Conservation (phyloP, 2,888 invertebrate species). For the Drosophila sordidula region DNA sequence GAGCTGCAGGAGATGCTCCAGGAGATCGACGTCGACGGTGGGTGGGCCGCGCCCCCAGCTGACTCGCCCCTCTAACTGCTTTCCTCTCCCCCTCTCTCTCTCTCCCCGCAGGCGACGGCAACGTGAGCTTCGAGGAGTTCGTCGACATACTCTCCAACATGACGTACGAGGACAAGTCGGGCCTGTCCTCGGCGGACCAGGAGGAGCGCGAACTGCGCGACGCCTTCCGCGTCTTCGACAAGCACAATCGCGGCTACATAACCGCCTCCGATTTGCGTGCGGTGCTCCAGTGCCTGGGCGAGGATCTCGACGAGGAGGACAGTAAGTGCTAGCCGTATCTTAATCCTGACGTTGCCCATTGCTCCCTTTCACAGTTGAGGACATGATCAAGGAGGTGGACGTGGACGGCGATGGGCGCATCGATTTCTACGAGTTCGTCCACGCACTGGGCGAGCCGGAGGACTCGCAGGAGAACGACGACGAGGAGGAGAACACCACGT, state of each 20-base stretch:
- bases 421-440: slow-evolving; percentile 95
- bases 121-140: slow-evolving; percentile 95
- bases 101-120: slow-evolving; percentile 89
- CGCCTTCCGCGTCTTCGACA: slow-evolving; percentile 95
- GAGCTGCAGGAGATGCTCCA: slow-evolving; percentile 94
- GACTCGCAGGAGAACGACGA: slow-evolving; percentile 90
- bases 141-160: slow-evolving; percentile 93
- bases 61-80: no score
- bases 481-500: slow-evolving; percentile 87
- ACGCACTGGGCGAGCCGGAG: slow-evolving; percentile 94
- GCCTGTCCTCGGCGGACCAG: slow-evolving; percentile 89
- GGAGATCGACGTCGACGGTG: slow-evolving; percentile 92
- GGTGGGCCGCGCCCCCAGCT: slow-evolving; percentile 24
- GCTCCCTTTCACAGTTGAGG: slow-evolving; percentile 91
- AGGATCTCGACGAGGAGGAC: slow-evolving; percentile 95
- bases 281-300: slow-evolving; percentile 94
- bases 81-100: neutral
- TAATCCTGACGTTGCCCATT: neutral
- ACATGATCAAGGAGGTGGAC: slow-evolving; percentile 98
- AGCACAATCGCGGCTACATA: slow-evolving; percentile 95
- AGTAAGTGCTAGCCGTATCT: slow-evolving; percentile 87
- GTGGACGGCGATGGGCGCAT: slow-evolving; percentile 97
- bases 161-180: slow-evolving; percentile 88
- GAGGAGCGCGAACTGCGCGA: slow-evolving; percentile 93
- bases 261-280: slow-evolving; percentile 95